Base-by-base conservation (phyloP, 2,113 vertebrate genomes). In the Potamarius usumacintae region DNA sequence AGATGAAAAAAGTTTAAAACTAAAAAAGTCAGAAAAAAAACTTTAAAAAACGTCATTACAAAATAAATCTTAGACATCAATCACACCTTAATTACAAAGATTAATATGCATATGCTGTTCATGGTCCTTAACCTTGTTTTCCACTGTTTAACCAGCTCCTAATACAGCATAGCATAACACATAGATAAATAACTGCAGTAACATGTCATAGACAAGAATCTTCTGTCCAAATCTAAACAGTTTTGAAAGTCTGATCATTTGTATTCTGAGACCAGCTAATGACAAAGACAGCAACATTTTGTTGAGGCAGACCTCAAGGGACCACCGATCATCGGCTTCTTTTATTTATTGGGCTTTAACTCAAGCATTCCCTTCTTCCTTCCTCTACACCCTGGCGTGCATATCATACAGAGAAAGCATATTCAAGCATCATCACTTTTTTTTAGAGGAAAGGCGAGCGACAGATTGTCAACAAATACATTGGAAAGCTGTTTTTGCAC, bases 101-200 rank as follows among this genome's bases (percentile, higher is more conserved):
- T 8, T 48, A 48, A 42, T 42, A 42, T 42, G 34, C 34, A 42
- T 42, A 42, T 42, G 34, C 34, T 0, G 34, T 42, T 42, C 34
- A 42, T 42, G 34, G 34, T 42, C 34, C 34, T 42, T 42, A 10
- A 3, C 2, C 3, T 4, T 20, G 42, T 18, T 10, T 20, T 17
- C 90, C 84, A 79, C 90, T 91, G 88, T 93, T 94, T 90, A 94
- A 93, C 91, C 90, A 91, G 89, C 90, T 94, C 15, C 2, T 57
- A 92, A 93, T 92, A 93, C 94, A 93, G 92, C 90, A 88, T 87
- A 85, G 90, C 88, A 91, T 82, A 85, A 85, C 83, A 84, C 84
- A 85, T 85, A 80, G 79, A 34, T 83, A 82, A 69, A 79, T 42
- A n/a, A n/a, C 76, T 77, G n/a, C 55, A 85, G 69, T 50, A 74